Conservation (phyloP, 2,113 vertebrate species). For the Shinisaurus crocodilurus region DNA sequence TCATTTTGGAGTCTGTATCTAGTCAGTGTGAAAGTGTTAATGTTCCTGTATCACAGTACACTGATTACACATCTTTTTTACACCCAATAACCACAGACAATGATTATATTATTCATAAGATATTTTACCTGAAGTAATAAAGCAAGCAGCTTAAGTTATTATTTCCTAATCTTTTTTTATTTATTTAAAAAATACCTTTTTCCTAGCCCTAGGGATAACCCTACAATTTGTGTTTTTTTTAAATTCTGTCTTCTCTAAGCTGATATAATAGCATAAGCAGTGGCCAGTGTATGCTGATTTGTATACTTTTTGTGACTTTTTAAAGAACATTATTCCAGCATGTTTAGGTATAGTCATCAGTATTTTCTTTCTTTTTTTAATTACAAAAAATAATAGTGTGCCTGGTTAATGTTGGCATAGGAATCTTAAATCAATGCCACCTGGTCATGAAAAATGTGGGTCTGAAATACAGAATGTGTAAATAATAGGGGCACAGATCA, state of each 20-base stretch:
- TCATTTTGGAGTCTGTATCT: conserved; percentile 66
- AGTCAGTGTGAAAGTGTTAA: conserved; percentile 68
- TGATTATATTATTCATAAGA: conserved; percentile 82
- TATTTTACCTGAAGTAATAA: conserved; percentile 82
- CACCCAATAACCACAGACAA: conserved; percentile 77
- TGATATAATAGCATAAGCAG: conserved; percentile 50
- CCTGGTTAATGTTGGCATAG: conserved; percentile 51
- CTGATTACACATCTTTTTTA: conserved; percentile 72
- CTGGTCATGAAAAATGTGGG: conserved; percentile 59
- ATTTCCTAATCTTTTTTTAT: conserved; percentile 73
- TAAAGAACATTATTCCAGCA: conserved; percentile 5
- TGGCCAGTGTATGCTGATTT: conserved; percentile 32
- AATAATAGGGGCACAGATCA: neutral
- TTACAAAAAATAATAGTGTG: conserved; percentile 32
- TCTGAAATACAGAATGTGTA: conserved; percentile 34
- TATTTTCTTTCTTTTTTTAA: conserved; percentile 43
- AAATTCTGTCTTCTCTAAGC: conserved; percentile 61
- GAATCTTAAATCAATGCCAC: neutral
- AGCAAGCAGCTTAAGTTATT: conserved; percentile 75
- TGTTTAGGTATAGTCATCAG: conserved; percentile 12
- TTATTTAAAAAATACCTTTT: conserved; percentile 62
- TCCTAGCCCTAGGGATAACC: conserved; percentile 69
- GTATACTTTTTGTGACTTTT: conserved; percentile 33
- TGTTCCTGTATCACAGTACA: conserved; percentile 62
- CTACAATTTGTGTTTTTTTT: conserved; percentile 74